Evolutionary conservation across 2,113 vertebrate species (phyloP), one percentile per base, ranked within the genome.

Genomic region (Coptodon rendalli): DNA sequence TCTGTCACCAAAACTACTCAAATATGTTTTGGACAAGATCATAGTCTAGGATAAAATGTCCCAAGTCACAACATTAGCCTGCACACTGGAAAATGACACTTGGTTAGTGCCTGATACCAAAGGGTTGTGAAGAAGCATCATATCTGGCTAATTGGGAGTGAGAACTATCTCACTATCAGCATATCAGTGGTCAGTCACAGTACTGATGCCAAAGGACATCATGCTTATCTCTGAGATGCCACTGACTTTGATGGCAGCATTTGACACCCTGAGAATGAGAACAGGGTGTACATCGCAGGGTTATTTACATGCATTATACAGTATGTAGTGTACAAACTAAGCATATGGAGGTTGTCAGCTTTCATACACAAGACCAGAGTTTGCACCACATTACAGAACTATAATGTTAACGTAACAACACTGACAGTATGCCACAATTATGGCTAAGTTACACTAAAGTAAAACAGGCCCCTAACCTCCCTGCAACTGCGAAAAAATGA

Each of bases 371-470:
- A 31, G 3, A 29, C 4, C 24, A 29, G 16, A 50, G 24, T 76
- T 50, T 50, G 14, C 43, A 50, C 43, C 16, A 29, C 6, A 0
- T 73, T 29, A 76, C 0, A 48, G 16, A 0, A 45, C 14, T 50
- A 29, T 76, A 76, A 19, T 76, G 0, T 48, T 76, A 31, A 31
- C 7, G 4, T 31, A 48, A 50, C 24, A 76, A 12, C 24, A 7
- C 24, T 29, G 43, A 76, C 43, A 50, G 4, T 7, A 50, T 76
- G 43, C 0, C 16, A 7, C 9, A 76, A 50, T 29, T 50, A 19
- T 76, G 24, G 9, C 43, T 50, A 24, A 12, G 71, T 76, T 10
- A 48, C 43, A 76, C 24, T 31, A 19, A 27, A 50, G 14, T 45
- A 27, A 76, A 76, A 76, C 16, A 48, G 40, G 0, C 12, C 34